Base-by-base conservation (phyloP, 1,140 invertebrate genomes). In the Phocides pigmalion region DNA sequence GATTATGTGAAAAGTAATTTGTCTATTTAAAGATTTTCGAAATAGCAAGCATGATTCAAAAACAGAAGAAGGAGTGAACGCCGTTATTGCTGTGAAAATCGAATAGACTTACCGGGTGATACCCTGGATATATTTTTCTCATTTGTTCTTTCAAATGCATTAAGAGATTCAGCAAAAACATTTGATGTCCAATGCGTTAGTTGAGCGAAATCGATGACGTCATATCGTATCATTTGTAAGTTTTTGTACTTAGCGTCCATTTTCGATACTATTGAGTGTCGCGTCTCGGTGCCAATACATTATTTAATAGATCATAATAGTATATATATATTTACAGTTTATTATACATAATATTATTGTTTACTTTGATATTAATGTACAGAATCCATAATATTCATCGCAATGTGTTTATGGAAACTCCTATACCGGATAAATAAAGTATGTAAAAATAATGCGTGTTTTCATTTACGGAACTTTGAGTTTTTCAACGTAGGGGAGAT, bases 281-380 rank as follows among this genome's bases (percentile, higher is more conserved):
- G 68, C 72, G 61, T 75, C 47, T 74, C 66, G 82, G 84, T 87
- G 84, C 87, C 83, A 87, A 84, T 70, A 79, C 72, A 76, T 79
- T 62, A 78, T 72, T 74, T 76, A 75, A 78, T 79, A 81, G 78
- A 84, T 79, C 74, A 79, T 84, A 81, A 79, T 72, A 68, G 41
- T 58, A 79, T 79, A 82, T 51, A 51, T 80, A 86, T 89, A 87
- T 89, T 87, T 89, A 89, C 84, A 89, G 84, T 77, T 81, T 81
- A 83, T 82, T 82, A 87, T 87, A 83, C 78, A 84, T 84, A 59
- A 59, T 59, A 76, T 66, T 80, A 87, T 87, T 81, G 76, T 84
- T 87, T 87, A 84, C 74, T 85, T 89, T 89, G 79, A 89, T 85
- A 85, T 82, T 63, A 79, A 84, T 84, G 86, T 87, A 85, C 79